Evolutionary conservation across 2,888 invertebrate species (phyloP).

Genomic region (Halictus ligatus): DNA sequence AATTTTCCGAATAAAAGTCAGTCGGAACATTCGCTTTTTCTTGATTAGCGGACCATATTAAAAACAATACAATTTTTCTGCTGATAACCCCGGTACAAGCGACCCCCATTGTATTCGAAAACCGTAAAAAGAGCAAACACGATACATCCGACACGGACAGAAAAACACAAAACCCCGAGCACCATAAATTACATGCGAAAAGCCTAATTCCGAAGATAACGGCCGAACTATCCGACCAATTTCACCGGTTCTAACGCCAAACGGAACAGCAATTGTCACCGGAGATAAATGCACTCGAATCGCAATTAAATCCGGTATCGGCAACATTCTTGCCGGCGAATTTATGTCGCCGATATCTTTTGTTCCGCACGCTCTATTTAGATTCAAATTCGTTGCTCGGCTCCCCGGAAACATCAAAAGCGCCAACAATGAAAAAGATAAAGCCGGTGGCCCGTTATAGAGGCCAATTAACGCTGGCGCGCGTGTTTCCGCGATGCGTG

Average conservation of each 20-base stretch:
- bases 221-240: not conserved
- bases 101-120: not conserved
- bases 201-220: not conserved
- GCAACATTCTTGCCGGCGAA: not conserved
- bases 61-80: not conserved
- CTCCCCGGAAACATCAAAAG: not conserved
- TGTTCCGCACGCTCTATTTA: not conserved
- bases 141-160: not conserved
- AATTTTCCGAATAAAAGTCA: too few species aligned
- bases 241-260: not conserved
- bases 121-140: not conserved
- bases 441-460: not conserved
- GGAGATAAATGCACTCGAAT: conserved; percentile 13
- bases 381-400: not conserved
- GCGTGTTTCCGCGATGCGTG: not conserved
- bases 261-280: not conserved
- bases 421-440: not conserved
- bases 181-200: not conserved
- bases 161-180: not conserved
- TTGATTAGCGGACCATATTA: too few species aligned
- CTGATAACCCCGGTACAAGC: not conserved
- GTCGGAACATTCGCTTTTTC: too few species aligned
- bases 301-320: conserved; percentile 9
- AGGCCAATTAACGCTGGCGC: not conserved
- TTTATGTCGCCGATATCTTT: not conserved